Evolutionary conservation across 1,140 invertebrate genomes (phyloP).

Genomic region (Dryas iulia): DNA sequence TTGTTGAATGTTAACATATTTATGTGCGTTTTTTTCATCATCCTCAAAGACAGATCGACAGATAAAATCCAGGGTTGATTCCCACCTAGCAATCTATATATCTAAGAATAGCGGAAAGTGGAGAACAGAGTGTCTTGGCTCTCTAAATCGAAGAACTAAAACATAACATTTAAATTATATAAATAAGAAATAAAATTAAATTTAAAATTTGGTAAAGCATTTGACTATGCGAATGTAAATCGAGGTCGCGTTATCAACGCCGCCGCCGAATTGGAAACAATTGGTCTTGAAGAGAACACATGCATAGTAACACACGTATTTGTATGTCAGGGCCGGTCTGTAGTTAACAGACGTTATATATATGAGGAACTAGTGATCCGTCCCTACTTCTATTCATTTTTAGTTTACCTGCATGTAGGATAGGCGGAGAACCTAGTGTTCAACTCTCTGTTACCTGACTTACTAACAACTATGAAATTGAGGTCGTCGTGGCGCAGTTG

Average conservation of each 20-base stretch:
- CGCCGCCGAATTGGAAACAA: slow-evolving; percentile 42
- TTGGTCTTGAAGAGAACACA: slow-evolving; percentile 25
- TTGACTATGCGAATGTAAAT: slow-evolving; percentile 30
- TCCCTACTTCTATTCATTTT: neutral
- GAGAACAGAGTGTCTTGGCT: no score
- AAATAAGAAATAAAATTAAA: neutral
- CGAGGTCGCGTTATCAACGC: slow-evolving; percentile 40
- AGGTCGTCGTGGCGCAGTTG: no score
- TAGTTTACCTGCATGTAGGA: neutral
- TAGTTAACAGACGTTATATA: neutral
- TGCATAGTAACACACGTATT: slow-evolving; percentile 25
- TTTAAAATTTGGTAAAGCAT: neutral
- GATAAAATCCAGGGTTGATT: no score
- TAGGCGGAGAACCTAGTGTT: no score
- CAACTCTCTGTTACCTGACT: neutral
- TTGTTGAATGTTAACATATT: no score
- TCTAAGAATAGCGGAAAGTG: no score
- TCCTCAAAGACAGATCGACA: no score
- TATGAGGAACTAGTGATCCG: neutral
- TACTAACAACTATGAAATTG: no score
- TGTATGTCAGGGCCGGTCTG: slow-evolving; percentile 36
- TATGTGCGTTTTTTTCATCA: no score
- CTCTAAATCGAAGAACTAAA: no score
- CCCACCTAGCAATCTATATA: no score
- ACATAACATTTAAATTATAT: no score